phyloP scores from a whole-genome alignment of 1,140 invertebrate species.

The Trinorchestia longiramus region DNA sequence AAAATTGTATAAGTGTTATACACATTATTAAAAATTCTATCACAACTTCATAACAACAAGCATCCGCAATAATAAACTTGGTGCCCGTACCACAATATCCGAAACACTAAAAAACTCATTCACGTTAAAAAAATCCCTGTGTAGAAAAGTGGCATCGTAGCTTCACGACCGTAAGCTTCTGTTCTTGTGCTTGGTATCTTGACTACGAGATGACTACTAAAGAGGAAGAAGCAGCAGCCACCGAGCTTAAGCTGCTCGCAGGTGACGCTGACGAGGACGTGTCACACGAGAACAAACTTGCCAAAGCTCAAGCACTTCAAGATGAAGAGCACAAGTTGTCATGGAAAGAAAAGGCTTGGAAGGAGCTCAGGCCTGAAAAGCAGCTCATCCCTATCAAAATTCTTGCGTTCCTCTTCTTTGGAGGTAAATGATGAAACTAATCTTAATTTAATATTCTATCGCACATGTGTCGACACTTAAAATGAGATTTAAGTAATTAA shows the following conservation, averaged over 20 bases:
- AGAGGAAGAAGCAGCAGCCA: not conserved
- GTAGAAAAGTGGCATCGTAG: not conserved
- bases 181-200: not conserved
- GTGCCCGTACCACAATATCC: too few relatives aligned
- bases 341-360: constrained; percentile 17
- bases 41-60: too few relatives aligned
- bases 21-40: too few relatives aligned
- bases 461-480: too few relatives aligned
- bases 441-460: too few relatives aligned
- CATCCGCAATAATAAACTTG: too few relatives aligned
- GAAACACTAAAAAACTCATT: too few relatives aligned
- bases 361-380: constrained; percentile 64
- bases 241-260: not conserved
- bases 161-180: not conserved
- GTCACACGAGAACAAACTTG: not conserved
- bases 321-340: not conserved
- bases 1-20: too few relatives aligned
- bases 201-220: not conserved
- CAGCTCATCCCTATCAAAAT: constrained; percentile 76
- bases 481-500: too few relatives aligned
- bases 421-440: constrained; percentile 72
- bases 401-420: constrained; percentile 84
- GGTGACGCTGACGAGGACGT: not conserved
- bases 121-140: too few relatives aligned
- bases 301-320: not conserved